A percentile compares a stretch with the other conserved stretches of the same genome.
Evolutionary conservation across 2,888 invertebrate species (phyloP).

Genomic region (Eristalinus aeneus): DNA sequence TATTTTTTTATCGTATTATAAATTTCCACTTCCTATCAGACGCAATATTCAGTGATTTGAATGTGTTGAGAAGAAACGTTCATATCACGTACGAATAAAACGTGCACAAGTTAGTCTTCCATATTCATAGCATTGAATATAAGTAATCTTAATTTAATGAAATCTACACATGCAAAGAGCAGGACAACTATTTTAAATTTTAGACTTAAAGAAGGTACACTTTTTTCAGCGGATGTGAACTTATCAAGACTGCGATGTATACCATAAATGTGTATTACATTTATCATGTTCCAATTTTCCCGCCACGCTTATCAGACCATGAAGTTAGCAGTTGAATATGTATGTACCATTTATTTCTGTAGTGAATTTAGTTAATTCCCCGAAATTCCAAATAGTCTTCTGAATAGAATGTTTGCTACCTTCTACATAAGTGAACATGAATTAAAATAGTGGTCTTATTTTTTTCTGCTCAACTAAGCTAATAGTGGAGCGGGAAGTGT

Average conservation of each 20-base stretch:
- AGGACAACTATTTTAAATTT: not conserved
- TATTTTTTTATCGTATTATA: conserved; percentile 31
- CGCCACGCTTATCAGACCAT: conserved; percentile 35
- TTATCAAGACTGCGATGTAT: conserved; percentile 35
- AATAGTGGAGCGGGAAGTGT: conserved; percentile 20
- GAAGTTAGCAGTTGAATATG: conserved; percentile 3
- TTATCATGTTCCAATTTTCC: conserved; percentile 48
- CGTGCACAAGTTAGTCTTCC: not conserved
- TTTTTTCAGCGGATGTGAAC: conserved; percentile 40
- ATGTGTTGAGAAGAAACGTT: not conserved
- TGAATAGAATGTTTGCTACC: not conserved
- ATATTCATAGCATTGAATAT: not conserved
- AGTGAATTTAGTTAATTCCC: not conserved
- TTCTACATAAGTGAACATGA: not conserved
- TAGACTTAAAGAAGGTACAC: not conserved
- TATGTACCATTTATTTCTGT: not conserved
- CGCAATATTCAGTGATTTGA: not conserved
- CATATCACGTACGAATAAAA: not conserved
- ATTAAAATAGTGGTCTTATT: not conserved
- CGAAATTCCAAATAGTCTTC: conserved; percentile 8
- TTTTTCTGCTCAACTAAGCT: not conserved
- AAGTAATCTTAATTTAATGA: not conserved
- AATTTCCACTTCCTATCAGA: conserved; percentile 31
- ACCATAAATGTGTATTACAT: not conserved
- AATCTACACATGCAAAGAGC: not conserved